Base-by-base conservation (phyloP, 2,888 invertebrate species). In the Unio pictorum region DNA sequence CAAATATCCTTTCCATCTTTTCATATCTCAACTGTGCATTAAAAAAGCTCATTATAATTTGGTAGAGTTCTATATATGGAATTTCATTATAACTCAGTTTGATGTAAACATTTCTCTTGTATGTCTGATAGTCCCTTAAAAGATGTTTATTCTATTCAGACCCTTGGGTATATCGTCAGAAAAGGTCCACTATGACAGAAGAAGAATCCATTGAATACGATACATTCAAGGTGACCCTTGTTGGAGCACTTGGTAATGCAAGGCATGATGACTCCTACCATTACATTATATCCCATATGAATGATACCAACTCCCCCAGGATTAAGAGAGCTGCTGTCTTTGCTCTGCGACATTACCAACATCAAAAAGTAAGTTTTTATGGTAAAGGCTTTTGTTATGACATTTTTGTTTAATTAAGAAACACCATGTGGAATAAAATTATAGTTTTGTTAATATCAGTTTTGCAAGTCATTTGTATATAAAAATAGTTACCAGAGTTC, bases 201-300 rank as follows among this genome's bases (percentile, higher is more conserved):
- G 60, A 59, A 55, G 73, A 79, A n/a, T n/a, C 61, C 8, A 20
- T 66, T 1, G 60, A 66, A 17, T 69, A 75, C 57, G 74, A 79
- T 66, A 54, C 55, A 20, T 59, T 66, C 59, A 73, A 74, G 55
- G 78, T 79, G 1, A 67, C 75, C 57, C 64, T 80, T 18, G 67
- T 81, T 18, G 78, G 74, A 45, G 58, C 78, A 15, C 70, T 81
- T 26, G 81, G 81, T 23, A 81, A 81, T 70, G 80, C 75, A 18
- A 68, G 72, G 20, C 54, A 76, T 26, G 66, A 73, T 55, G 71
- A 72, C 45, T 80, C 76, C n/a, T 81, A 72, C 64, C 78, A 80
- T 26, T 69, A 74, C 70, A 78, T 81, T 34, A 71, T 74, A 64
- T 81, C 81, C 5, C 77, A 81, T 55, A 61, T 79, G 55, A 81